These are phyloP conservation scores for Cepaea nemoralis DNA, from an alignment of 1,140 invertebrate species.

Conservation along the genomic window DNA sequence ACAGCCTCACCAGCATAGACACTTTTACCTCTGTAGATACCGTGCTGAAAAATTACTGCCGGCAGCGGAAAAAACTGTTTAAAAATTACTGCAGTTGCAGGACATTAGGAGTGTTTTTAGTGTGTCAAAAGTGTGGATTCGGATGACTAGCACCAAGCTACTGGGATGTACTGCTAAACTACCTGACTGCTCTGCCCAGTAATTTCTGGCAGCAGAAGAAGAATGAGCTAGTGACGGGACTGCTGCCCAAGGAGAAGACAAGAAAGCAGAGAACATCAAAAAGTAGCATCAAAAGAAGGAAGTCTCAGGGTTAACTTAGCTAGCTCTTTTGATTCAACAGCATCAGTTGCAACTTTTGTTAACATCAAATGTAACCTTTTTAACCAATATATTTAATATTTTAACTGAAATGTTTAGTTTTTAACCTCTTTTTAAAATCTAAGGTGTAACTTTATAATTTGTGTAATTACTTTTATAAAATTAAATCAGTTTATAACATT, in stretches of 20 bases:
- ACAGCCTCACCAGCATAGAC: conserved; percentile 56
- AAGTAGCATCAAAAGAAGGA: neutral
- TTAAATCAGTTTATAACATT: too few relatives aligned
- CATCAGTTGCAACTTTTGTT: neutral
- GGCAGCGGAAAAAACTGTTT: conserved; percentile 58
- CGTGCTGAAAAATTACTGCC: conserved; percentile 62
- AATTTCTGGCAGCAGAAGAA: conserved; percentile 41
- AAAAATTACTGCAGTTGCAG: conserved; percentile 66
- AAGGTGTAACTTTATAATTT: too few relatives aligned
- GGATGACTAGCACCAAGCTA: conserved; percentile 51
- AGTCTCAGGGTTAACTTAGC: neutral
- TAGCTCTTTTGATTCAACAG: neutral
- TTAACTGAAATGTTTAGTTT: too few relatives aligned
- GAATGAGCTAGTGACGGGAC: neutral
- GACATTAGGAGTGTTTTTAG: conserved; percentile 67
- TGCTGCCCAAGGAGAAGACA: neutral
- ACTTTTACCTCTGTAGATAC: conserved; percentile 60
- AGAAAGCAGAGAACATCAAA: neutral
- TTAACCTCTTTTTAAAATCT: too few relatives aligned
- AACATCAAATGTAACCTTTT: too few relatives aligned
- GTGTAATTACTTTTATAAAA: too few relatives aligned
- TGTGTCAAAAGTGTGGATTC: conserved; percentile 64
- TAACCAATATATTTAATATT: too few relatives aligned
- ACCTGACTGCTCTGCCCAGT: conserved; percentile 39
- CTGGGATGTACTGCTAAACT: conserved; percentile 48